Percentiles rank a stretch among this genome's conserved stretches.
Evolutionary conservation across 2,888 invertebrate species (phyloP).

Genomic region (Corythucha ciliata): DNA sequence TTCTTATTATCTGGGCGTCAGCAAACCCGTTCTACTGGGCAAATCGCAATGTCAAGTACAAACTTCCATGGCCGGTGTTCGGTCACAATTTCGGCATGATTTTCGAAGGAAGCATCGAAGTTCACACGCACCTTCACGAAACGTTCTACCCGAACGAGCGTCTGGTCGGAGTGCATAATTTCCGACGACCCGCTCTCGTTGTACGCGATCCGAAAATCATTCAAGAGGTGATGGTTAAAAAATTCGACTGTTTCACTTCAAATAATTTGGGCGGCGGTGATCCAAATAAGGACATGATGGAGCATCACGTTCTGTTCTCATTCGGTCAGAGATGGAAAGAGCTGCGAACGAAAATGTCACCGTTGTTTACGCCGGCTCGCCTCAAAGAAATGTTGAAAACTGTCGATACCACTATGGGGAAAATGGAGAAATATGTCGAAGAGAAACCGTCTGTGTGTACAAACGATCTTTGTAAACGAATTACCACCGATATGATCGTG

Average conservation of each 20-base stretch:
- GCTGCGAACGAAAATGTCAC: conserved; percentile 11
- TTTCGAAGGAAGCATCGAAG: neutral
- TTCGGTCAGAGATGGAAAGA: conserved; percentile 13
- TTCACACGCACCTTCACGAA: neutral
- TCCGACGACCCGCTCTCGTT: neutral
- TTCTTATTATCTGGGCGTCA: conserved; percentile 1
- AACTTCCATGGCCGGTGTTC: neutral
- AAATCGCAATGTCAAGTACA: conserved; percentile 8
- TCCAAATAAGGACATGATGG: too few relatives aligned
- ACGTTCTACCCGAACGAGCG: conserved; percentile 2
- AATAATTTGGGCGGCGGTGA: conserved; percentile 12
- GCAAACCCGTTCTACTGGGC: conserved; percentile 17
- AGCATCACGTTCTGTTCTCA: conserved; percentile 4
- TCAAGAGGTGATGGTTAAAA: neutral
- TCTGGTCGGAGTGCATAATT: conserved; percentile 8
- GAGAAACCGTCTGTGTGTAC: conserved; percentile 1
- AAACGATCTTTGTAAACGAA: conserved; percentile 10
- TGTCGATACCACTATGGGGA: conserved; percentile 3
- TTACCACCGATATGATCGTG: conserved; percentile 9
- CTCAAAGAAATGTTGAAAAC: conserved; percentile 5
- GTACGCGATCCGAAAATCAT: conserved; percentile 11
- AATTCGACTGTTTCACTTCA: conserved; percentile 3
- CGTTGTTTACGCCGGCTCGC: conserved; percentile 9
- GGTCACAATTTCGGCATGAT: conserved; percentile 11
- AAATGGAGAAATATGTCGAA: conserved; percentile 1